phyloP scores from a whole-genome alignment of 2,113 vertebrate genomes.

The Podilymbus podiceps region DNA sequence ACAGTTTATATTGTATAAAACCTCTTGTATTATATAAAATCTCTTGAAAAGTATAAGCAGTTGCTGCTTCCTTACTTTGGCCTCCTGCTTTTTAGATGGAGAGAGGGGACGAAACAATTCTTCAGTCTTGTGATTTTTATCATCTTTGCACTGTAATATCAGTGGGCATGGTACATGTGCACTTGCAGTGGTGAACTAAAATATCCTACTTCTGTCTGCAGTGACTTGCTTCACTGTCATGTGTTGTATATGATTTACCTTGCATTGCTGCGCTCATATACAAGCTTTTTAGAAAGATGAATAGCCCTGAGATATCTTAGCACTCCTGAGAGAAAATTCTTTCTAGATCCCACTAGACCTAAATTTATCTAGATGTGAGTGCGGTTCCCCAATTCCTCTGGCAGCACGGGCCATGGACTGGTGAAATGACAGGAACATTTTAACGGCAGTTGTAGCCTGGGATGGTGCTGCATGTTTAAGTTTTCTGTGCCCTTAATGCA shows the following conservation, averaged over 20 bases:
- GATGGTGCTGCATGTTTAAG: background rate
- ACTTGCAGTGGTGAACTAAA: background rate
- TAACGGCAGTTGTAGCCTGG: fast-evolving
- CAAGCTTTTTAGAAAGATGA: background rate
- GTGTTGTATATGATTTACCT: background rate
- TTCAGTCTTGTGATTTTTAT: background rate
- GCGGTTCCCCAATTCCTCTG: background rate
- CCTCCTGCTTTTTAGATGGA: background rate
- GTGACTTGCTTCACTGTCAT: background rate
- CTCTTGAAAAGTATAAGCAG: background rate
- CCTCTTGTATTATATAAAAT: fast-evolving
- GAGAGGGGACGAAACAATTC: background rate
- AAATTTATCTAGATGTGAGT: background rate
- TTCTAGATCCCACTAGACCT: background rate
- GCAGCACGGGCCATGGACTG: fast-evolving
- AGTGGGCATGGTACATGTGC: background rate
- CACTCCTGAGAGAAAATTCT: background rate
- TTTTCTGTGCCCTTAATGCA: no score
- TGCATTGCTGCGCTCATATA: fast-evolving
- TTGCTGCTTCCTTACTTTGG: background rate
- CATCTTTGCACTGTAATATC: background rate
- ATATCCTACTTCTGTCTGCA: background rate
- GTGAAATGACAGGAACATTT: background rate
- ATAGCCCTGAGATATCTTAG: background rate
- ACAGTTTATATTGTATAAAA: background rate